These are phyloP conservation scores for Caligus rogercresseyi DNA, from an alignment of 1,140 invertebrate species.

Conservation along the genomic window DNA sequence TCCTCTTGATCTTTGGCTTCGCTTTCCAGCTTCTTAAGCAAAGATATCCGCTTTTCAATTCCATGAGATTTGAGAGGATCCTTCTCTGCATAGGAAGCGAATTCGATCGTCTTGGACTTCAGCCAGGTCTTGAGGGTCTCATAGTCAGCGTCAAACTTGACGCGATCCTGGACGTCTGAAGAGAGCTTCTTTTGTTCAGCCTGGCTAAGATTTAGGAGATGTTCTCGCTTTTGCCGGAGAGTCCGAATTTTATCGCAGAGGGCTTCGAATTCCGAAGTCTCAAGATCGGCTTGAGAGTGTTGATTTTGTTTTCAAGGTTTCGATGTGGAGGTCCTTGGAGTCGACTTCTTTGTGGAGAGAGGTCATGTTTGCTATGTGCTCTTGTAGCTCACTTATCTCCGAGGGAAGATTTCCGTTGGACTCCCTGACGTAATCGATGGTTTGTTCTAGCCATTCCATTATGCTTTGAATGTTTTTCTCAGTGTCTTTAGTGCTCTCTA, in stretches of 20 bases:
- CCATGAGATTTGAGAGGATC: constrained; percentile 42
- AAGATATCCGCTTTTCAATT: constrained; percentile 53
- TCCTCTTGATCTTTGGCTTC: constrained; percentile 61
- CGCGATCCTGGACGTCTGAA: constrained; percentile 43
- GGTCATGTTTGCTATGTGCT: constrained; percentile 42
- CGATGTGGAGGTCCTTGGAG: constrained; percentile 57
- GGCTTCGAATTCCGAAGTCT: constrained; percentile 50
- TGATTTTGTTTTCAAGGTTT: constrained; percentile 61
- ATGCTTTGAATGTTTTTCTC: constrained; percentile 25
- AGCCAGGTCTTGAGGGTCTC: constrained; percentile 59
- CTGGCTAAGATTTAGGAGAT: constrained; percentile 26
- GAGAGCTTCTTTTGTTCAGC: constrained; percentile 49
- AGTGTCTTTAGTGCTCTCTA: constrained; percentile 45
- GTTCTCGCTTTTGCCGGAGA: constrained; percentile 28
- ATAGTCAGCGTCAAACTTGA: constrained; percentile 53
- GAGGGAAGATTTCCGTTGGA: constrained; percentile 22
- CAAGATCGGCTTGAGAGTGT: constrained; percentile 65
- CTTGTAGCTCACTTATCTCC: constrained; percentile 48
- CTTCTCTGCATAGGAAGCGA: constrained; percentile 36
- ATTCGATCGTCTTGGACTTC: constrained; percentile 49
- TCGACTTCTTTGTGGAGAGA: constrained; percentile 61
- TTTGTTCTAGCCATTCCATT: constrained; percentile 27
- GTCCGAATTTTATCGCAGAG: constrained; percentile 44
- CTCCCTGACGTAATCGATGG: constrained; percentile 41
- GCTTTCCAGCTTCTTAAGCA: constrained; percentile 48